These are phyloP conservation scores for Mesorhabditis spiculigera DNA, from an alignment of 2,888 invertebrate species.

Conservation along the genomic window DNA sequence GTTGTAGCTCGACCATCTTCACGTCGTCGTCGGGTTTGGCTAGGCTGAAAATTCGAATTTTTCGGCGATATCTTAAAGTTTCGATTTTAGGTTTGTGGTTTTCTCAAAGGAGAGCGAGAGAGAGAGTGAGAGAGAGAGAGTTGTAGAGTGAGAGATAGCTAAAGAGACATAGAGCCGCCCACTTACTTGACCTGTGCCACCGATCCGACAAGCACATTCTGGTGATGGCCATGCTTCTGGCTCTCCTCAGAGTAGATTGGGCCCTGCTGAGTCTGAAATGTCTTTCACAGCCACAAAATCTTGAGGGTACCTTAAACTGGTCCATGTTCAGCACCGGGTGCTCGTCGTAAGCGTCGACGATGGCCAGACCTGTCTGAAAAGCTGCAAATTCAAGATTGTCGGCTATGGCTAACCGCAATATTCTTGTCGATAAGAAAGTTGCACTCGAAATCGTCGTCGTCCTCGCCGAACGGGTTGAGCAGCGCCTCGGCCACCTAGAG, in stretches of 20 bases:
- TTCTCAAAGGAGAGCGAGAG: no score
- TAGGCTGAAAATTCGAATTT: conserved; percentile 14
- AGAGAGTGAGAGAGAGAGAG: no score
- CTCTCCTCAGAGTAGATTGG: conserved; percentile 30
- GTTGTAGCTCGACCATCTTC: conserved; percentile 14
- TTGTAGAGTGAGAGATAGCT: no score
- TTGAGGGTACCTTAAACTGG: conserved; percentile 26
- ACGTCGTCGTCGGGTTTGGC: conserved; percentile 20
- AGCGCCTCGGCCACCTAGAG: conserved; percentile 49
- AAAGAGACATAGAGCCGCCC: no score
- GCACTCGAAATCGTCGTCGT: conserved; percentile 53
- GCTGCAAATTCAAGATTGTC: background rate
- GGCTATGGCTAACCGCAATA: conserved; percentile 25
- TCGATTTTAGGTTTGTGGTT: no score
- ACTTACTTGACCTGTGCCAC: conserved; percentile 22
- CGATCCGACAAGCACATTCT: conserved; percentile 18
- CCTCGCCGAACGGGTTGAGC: conserved; percentile 54
- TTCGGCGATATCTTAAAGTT: no score
- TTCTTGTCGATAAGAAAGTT: conserved; percentile 44
- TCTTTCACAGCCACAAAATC: background rate
- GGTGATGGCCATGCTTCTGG: conserved; percentile 13
- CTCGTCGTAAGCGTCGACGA: conserved; percentile 23
- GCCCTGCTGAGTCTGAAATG: background rate
- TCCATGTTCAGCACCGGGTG: conserved; percentile 26
- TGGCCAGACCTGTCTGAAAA: conserved; percentile 36